phyloP scores from a whole-genome alignment of 2,113 vertebrate species.

The Erythrocercus mccallii region DNA sequence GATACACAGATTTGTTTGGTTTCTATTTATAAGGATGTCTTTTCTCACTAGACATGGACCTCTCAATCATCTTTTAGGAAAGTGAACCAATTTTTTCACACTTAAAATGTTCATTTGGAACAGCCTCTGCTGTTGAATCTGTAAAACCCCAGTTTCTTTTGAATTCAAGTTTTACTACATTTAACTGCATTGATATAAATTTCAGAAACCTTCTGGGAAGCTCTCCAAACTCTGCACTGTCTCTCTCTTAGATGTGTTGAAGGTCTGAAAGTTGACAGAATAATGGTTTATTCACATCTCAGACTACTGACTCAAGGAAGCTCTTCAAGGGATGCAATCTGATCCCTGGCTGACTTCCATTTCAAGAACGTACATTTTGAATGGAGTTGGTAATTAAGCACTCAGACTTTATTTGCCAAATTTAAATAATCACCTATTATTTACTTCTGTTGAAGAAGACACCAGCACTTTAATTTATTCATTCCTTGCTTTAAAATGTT shows the following conservation, averaged over 20 bases:
- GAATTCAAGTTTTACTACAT: not conserved
- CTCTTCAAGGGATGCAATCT: not conserved
- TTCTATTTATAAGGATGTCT: not conserved
- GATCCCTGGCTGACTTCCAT: not conserved
- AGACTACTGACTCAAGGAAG: not conserved
- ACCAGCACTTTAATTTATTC: not conserved
- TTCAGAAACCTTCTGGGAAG: not conserved
- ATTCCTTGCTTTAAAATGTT: not conserved
- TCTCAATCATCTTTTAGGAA: not conserved
- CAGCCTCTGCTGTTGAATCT: not conserved
- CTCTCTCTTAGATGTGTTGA: not conserved
- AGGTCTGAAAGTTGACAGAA: conserved; percentile 2
- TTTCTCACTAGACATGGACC: not conserved
- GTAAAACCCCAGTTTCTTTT: not conserved
- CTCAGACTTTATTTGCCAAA: not conserved
- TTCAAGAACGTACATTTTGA: not conserved
- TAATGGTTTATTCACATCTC: conserved; percentile 6
- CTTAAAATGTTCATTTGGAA: not conserved
- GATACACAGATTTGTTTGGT: not conserved
- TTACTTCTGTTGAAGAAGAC: not conserved
- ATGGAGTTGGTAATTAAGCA: not conserved
- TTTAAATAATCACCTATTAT: not conserved
- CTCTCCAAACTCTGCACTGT: not conserved
- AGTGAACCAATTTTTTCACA: not conserved
- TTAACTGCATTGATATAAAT: not conserved